Evolutionary conservation across 2,888 invertebrate species (phyloP), one percentile per base, ranked within the genome.

Genomic region (Dinocampus coccinellae): DNA sequence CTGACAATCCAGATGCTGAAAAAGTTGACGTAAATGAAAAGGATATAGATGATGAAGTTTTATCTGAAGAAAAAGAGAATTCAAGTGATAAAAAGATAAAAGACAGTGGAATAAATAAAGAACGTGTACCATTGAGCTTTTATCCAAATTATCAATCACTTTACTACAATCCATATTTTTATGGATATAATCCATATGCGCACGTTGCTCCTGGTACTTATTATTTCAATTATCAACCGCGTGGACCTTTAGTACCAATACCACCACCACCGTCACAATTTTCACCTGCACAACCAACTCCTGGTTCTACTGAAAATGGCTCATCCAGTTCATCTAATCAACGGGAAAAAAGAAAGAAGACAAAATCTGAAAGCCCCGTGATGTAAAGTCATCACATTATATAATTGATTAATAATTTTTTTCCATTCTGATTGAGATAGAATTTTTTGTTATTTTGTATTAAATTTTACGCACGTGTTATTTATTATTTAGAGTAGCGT

Each of bases 211-310:
- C 83, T 0, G 81, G 80, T 3, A 77, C 80, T 11, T 85, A 85
- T 63, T 81, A 82, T 64, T 75, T 83, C 6, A 79, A 83, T 69
- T 82, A 83, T 70, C 81, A 81, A 64, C 80, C 81, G 0, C 82
- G 79, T 11, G 80, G 79, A 2, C 62, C 79, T 7, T 34, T 82
- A 7, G 80, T 81, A 33, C 82, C 85, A 13, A 74, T 84, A 10
- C 79, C 81, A 1, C 80, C 81, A n/a, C 29, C 26, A 7, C 67
- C 34, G 33, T 92, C 92, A 24, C 92, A 93, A 13, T 92, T 93
- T 24, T 92, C 92, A n/a, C 20, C 42, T 22, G 53, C 57, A 39
- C 52, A 57, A 33, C 34, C 29, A 7, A 20, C 24, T 13, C 68
- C 70, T 13, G 57, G 20, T 47, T 11, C 13, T 3, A 33, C 29